Evolutionary conservation across 2,888 invertebrate species (phyloP), one percentile per base, ranked within the genome.

Genomic region (Hypena proboscidalis): DNA sequence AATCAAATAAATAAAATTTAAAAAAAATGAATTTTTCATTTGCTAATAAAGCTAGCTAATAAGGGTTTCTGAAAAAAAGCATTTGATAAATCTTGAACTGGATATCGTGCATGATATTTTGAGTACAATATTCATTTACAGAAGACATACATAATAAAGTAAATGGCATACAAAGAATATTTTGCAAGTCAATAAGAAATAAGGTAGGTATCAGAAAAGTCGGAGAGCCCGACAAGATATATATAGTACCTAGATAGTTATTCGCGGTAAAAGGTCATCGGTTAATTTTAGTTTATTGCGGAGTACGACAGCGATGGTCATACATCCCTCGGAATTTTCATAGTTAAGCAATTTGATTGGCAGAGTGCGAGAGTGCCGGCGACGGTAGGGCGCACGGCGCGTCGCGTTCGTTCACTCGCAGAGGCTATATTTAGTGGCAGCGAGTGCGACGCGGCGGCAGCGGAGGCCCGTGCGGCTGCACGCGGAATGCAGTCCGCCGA

Each of bases 381-480:
- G 62, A 59, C 59, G 63, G 53, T 45, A 51, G 41, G 56, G 27
- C 52, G 57, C 57, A 56, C 54, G 61, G 77, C 83, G 15, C 27
- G 9, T 19, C 37, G 11, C 25, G 15, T 26, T 14, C 11, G 88
- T 89, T 87, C 86, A 88, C 86, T 78, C 67, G 74, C 69, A 58
- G 63, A 73, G 71, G 83, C 86, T 89, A 89, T 88, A 90, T 90
- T 88, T 90, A 90, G 88, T 87, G 77, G 73, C 72, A 77, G 78
- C 77, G 69, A 65, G 66, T 54, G 63, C 65, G 57, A 58, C 40
- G 63, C 37, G 42, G 22, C 31, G 67, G 63, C 66, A 65, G 52
- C 60, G 54, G 60, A 64, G 55, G 58, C 37, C 59, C 59, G 70
- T 73, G 67, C 70, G 76, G 70, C 69, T 75, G 78, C 76, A 81